Evolutionary conservation across 2,113 vertebrate genomes (phyloP).

Genomic region (Prinia subflava): DNA sequence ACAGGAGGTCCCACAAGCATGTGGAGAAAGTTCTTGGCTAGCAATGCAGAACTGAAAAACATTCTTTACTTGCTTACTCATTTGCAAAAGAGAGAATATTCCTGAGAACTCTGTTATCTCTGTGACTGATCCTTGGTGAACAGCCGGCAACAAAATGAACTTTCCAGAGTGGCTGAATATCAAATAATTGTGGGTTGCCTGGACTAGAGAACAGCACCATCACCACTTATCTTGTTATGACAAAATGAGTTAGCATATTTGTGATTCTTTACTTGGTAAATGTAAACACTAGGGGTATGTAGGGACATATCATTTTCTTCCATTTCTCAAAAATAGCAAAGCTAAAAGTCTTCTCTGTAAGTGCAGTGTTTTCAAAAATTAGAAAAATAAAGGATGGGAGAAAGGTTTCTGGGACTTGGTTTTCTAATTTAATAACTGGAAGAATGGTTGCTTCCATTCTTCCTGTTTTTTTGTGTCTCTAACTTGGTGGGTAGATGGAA

Average conservation of each 20-base stretch:
- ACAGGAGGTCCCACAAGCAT: not conserved
- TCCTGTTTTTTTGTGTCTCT: not conserved
- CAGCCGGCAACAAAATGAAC: constrained; percentile 21
- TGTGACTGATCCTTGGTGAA: not conserved
- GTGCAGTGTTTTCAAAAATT: not conserved
- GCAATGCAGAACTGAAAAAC: not conserved
- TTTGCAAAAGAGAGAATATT: not conserved
- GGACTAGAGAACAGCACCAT: not conserved
- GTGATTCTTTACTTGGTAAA: constrained; percentile 7
- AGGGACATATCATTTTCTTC: not conserved
- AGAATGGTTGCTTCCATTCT: not conserved
- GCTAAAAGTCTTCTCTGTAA: not conserved
- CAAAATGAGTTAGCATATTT: constrained; percentile 13
- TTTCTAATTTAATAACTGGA: not conserved
- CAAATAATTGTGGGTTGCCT: constrained; percentile 20
- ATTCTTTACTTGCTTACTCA: not conserved
- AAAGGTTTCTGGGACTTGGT: not conserved
- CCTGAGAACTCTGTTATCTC: not conserved
- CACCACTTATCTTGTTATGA: constrained; percentile 10
- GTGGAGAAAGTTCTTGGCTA: not conserved
- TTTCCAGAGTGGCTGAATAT: not conserved
- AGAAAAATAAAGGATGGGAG: not conserved
- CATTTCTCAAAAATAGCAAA: not conserved
- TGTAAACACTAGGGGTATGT: not conserved
- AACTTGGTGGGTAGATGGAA: not conserved